A percentile compares a stretch with the other conserved stretches of the same genome.
These are phyloP conservation scores for Hipposideros larvatus DNA, from an alignment of 2,797 vertebrate genomes.

Conservation along the genomic window DNA sequence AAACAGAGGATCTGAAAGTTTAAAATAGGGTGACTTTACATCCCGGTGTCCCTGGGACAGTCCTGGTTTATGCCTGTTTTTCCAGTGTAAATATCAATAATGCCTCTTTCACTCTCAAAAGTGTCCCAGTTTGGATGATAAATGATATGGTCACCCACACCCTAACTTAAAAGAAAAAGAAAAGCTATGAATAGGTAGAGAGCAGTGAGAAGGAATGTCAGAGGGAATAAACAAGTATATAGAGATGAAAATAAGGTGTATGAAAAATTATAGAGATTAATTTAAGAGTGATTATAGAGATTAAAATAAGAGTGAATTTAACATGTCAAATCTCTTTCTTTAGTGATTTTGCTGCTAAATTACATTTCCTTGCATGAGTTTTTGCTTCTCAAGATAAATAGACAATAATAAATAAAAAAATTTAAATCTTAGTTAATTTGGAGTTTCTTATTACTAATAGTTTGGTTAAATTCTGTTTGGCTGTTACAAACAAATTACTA, in stretches of 20 bases:
- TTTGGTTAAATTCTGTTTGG: not conserved
- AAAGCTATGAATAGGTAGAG: not conserved
- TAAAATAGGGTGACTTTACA: not conserved
- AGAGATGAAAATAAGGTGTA: no score
- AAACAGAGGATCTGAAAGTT: not conserved
- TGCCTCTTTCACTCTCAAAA: not conserved
- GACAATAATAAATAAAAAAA: not conserved
- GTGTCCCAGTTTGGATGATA: not conserved
- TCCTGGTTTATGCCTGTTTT: not conserved
- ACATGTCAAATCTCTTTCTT: not conserved
- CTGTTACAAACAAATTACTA: not conserved
- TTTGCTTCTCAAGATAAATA: conserved; percentile 14
- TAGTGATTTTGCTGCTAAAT: not conserved
- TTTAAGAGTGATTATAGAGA: not conserved
- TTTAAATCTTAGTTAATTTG: not conserved
- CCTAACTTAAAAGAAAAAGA: not conserved
- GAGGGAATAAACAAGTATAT: not conserved
- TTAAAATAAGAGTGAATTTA: not conserved
- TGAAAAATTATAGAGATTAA: not conserved
- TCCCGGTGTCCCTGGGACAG: not conserved
- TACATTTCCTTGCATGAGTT: not conserved
- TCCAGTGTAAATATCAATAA: not conserved
- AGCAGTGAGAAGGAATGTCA: not conserved
- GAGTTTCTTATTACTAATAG: not conserved
- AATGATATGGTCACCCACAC: not conserved